Evolutionary conservation across 2,888 invertebrate species (phyloP).

Genomic region (Beris chalybata): DNA sequence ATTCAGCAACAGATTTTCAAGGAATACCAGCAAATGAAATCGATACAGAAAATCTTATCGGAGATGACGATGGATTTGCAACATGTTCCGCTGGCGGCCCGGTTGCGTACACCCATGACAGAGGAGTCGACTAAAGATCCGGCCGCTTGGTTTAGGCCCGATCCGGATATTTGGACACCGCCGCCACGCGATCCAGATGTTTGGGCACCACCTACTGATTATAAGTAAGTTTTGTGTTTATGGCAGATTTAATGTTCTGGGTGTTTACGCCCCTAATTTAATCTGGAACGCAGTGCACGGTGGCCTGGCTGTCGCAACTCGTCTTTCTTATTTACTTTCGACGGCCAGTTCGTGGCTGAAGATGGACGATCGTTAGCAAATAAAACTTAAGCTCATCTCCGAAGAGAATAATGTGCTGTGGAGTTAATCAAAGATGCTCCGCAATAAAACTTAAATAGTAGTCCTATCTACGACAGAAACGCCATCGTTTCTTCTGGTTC

Average conservation of each 20-base stretch:
- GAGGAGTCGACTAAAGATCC: conserved; percentile 50
- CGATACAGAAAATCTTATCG: conserved; percentile 56
- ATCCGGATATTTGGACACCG: conserved; percentile 79
- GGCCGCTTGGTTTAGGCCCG: conserved; percentile 63
- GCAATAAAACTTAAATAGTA: too few relatives aligned
- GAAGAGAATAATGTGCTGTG: too few relatives aligned
- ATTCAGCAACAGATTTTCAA: conserved; percentile 85
- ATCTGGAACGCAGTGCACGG: too few relatives aligned
- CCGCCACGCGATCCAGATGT: conserved; percentile 75
- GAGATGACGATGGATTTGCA: conserved; percentile 56
- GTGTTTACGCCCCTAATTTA: too few relatives aligned
- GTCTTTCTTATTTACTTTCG: too few relatives aligned
- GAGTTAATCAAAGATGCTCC: too few relatives aligned
- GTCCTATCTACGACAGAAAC: too few relatives aligned
- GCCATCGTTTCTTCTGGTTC: too few relatives aligned
- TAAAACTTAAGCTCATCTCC: too few relatives aligned
- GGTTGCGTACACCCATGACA: conserved; percentile 45
- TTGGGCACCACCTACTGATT: conserved; percentile 79
- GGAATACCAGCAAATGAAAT: conserved; percentile 90
- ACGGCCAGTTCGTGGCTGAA: too few relatives aligned
- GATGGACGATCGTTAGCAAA: too few relatives aligned
- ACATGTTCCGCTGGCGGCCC: conserved; percentile 57
- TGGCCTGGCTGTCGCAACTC: too few relatives aligned
- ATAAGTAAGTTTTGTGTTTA: conserved; percentile 16
- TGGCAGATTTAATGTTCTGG: conserved; percentile 49